Percentiles rank a stretch among this genome's conserved stretches.
These are phyloP conservation scores for Pseudolycoriella hygida DNA, from an alignment of 2,888 invertebrate genomes.

Conservation along the genomic window DNA sequence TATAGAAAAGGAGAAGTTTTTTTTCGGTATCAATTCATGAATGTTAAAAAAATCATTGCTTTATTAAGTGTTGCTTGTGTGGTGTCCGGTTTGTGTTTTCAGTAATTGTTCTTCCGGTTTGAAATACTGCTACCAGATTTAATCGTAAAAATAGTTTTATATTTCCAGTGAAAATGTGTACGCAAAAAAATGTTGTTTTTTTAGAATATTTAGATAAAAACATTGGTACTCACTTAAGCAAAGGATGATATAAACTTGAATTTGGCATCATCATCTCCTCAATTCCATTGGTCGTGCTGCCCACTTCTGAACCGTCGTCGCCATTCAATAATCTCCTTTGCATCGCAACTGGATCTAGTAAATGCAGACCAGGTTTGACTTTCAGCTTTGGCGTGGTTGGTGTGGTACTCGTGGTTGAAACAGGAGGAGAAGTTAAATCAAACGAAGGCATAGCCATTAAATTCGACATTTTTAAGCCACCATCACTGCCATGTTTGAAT, in stretches of 20 bases:
- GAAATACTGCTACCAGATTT: too few species aligned
- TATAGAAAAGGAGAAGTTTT: too few species aligned
- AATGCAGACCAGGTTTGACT: slow-evolving; percentile 36
- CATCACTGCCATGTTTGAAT: slow-evolving; percentile 16
- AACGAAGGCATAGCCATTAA: slow-evolving; percentile 20
- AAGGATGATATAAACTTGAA: slow-evolving; percentile 65
- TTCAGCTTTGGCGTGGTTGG: slow-evolving; percentile 32
- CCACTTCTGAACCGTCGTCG: slow-evolving; percentile 41
- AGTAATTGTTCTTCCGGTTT: too few species aligned
- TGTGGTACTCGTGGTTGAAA: slow-evolving; percentile 28
- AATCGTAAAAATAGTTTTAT: too few species aligned
- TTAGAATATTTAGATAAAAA: too few species aligned
- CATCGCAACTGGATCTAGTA: slow-evolving; percentile 32
- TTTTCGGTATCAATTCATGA: too few species aligned
- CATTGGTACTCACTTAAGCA: slow-evolving; percentile 75
- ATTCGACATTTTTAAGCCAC: slow-evolving; percentile 25
- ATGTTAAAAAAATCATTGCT: too few species aligned
- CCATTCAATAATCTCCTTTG: slow-evolving; percentile 29
- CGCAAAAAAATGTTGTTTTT: too few species aligned
- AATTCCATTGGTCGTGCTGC: slow-evolving; percentile 42
- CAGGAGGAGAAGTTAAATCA: slow-evolving; percentile 21
- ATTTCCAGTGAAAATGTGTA: too few species aligned
- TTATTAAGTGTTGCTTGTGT: too few species aligned
- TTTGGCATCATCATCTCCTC: slow-evolving; percentile 37
- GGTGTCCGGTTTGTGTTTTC: too few species aligned